Evolutionary conservation across 2,888 invertebrate genomes (phyloP).

Genomic region (Papilio elwesi): DNA sequence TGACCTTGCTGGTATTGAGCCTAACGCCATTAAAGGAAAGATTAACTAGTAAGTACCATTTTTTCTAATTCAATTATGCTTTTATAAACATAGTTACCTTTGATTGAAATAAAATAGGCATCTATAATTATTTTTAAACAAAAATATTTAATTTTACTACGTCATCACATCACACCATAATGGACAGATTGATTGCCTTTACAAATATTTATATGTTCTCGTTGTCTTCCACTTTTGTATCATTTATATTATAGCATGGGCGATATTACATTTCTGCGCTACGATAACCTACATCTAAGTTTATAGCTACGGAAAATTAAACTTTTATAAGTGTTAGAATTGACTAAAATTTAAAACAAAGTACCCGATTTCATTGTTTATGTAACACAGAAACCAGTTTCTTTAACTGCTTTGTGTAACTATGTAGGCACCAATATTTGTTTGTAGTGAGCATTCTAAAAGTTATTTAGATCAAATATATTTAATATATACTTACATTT

Average conservation of each 20-base stretch:
- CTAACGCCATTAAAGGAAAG: slow-evolving; percentile 62
- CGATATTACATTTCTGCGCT: neutral
- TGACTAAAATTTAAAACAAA: neutral
- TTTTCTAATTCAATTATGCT: slow-evolving; percentile 36
- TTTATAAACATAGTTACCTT: neutral
- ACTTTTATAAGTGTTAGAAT: neutral
- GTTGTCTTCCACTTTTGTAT: slow-evolving; percentile 18
- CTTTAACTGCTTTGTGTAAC: neutral
- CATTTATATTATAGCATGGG: neutral
- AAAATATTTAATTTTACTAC: slow-evolving; percentile 21
- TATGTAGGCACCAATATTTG: no score
- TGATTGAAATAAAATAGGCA: neutral
- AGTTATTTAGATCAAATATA: no score
- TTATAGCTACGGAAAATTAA: neutral
- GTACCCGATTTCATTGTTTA: slow-evolving; percentile 1
- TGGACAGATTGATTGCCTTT: slow-evolving; percentile 36
- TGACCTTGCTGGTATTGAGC: slow-evolving; percentile 67
- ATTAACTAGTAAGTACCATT: slow-evolving; percentile 63
- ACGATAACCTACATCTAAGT: neutral
- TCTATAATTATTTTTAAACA: neutral
- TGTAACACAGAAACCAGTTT: slow-evolving; percentile 8
- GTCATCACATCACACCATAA: slow-evolving; percentile 39
- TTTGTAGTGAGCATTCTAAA: no score
- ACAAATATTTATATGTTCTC: slow-evolving; percentile 20
- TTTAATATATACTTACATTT: no score